These are phyloP conservation scores for Axis porcinus DNA, from an alignment of 2,113 vertebrate species.

Conservation along the genomic window DNA sequence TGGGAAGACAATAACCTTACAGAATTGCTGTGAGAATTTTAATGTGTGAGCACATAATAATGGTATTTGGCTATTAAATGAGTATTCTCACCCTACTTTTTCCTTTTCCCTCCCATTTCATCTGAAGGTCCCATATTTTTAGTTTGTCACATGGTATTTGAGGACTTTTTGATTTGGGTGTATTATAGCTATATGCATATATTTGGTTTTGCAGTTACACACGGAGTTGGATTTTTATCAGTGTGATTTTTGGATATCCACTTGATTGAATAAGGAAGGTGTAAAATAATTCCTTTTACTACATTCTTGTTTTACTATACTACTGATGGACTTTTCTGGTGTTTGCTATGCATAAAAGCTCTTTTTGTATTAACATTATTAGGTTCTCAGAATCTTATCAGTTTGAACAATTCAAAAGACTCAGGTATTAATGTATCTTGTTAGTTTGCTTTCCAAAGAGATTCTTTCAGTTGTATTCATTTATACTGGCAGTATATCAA, in stretches of 20 bases:
- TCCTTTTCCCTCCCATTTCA: neutral
- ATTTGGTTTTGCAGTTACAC: neutral
- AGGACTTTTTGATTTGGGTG: neutral
- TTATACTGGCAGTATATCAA: neutral
- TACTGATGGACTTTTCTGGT: neutral
- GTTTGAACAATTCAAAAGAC: neutral
- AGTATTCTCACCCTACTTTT: neutral
- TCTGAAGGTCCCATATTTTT: neutral
- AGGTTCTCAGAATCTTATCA: neutral
- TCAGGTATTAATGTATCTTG: neutral
- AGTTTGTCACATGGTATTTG: neutral
- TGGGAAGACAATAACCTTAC: neutral
- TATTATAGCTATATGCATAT: neutral
- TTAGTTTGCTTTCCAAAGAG: neutral
- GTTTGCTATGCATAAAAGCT: neutral
- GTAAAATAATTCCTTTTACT: neutral
- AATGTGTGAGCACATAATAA: neutral
- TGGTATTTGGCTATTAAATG: neutral
- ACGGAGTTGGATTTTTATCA: neutral
- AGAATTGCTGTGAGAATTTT: neutral
- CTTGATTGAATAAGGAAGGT: neutral
- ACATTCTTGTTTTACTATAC: neutral
- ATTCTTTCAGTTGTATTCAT: neutral
- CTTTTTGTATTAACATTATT: neutral
- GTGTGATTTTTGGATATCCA: neutral